phyloP scores from a whole-genome alignment of 37 sponge, comb jelly and placozoan species.

The Oopsacas minuta region DNA sequence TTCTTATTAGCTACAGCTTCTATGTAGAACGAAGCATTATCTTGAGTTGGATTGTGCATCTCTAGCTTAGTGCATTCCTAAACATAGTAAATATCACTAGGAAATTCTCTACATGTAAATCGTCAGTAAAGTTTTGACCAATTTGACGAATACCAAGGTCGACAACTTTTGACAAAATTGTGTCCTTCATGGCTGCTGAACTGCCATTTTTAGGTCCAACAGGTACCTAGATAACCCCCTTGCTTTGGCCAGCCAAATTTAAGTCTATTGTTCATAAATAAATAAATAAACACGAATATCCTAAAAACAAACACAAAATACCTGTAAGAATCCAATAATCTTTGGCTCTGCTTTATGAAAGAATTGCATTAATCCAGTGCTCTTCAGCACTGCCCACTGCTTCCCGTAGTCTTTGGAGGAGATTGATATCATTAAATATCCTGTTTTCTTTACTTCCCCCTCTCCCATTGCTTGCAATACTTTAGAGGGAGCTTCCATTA shows the following conservation, averaged over 20 bases:
- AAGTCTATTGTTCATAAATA: too few relatives aligned
- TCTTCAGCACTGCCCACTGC: constrained; percentile 47
- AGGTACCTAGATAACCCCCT: too few relatives aligned
- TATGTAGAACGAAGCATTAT: neutral
- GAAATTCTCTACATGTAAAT: neutral
- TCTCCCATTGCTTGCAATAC: constrained; percentile 32
- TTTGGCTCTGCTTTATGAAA: constrained; percentile 33
- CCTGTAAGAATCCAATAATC: constrained; percentile 4
- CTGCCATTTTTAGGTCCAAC: too few relatives aligned
- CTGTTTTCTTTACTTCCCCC: constrained; percentile 32
- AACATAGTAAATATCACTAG: neutral
- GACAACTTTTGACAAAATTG: too few relatives aligned
- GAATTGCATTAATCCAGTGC: constrained; percentile 45
- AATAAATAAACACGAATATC: neutral
- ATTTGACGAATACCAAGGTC: too few relatives aligned
- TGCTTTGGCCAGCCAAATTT: too few relatives aligned
- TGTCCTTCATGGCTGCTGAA: too few relatives aligned
- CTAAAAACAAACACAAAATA: neutral
- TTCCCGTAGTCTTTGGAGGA: constrained; percentile 29
- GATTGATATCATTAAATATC: constrained; percentile 22
- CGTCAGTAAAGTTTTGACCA: neutral
- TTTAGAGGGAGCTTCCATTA: constrained; percentile 34
- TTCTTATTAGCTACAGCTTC: neutral
- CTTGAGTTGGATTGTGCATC: neutral
- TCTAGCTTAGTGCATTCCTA: constrained; percentile 3